These are phyloP conservation scores for Champsocephalus gunnari DNA, from an alignment of 2,797 vertebrate species.

Conservation along the genomic window DNA sequence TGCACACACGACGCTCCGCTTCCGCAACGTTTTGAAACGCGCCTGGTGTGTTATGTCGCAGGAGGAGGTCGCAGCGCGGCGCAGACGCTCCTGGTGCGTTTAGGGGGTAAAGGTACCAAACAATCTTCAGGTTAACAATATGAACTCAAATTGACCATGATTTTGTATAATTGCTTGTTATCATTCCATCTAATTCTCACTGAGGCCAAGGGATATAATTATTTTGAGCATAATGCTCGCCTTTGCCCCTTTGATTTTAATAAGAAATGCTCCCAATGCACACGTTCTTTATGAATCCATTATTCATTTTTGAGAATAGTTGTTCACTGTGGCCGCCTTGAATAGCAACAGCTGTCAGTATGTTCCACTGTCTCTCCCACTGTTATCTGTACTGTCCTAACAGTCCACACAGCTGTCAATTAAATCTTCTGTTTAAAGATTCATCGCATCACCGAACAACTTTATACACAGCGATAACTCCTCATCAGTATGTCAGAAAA, in stretches of 20 bases:
- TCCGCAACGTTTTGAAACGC: too few species aligned
- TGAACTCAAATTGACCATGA: slow-evolving; percentile 1
- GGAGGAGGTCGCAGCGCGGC: too few species aligned
- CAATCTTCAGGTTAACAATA: slow-evolving; percentile 6
- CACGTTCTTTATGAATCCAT: slow-evolving; percentile 33
- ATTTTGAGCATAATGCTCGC: slow-evolving; percentile 26
- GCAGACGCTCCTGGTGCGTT: too few species aligned
- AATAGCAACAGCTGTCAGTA: slow-evolving; percentile 23
- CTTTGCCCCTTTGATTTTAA: slow-evolving; percentile 36
- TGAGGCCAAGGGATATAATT: slow-evolving; percentile 42
- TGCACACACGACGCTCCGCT: too few species aligned
- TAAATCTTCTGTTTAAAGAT: slow-evolving; percentile 39
- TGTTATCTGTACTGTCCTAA: slow-evolving; percentile 9
- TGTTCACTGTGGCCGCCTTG: slow-evolving; percentile 7
- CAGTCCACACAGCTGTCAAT: slow-evolving; percentile 28
- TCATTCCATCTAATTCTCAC: slow-evolving; percentile 32
- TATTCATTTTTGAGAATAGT: slow-evolving; percentile 24
- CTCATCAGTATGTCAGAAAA: slow-evolving; percentile 18
- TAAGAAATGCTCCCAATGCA: slow-evolving; percentile 33
- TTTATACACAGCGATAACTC: background rate
- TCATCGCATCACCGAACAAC: slow-evolving; percentile 2
- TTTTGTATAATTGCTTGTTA: slow-evolving; percentile 20
- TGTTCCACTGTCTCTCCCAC: slow-evolving; percentile 16
- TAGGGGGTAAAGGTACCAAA: slow-evolving; percentile 2
- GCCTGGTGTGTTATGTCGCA: too few species aligned